Evolutionary conservation across 2,888 invertebrate genomes (phyloP).

Genomic region (Octodonta nipae): DNA sequence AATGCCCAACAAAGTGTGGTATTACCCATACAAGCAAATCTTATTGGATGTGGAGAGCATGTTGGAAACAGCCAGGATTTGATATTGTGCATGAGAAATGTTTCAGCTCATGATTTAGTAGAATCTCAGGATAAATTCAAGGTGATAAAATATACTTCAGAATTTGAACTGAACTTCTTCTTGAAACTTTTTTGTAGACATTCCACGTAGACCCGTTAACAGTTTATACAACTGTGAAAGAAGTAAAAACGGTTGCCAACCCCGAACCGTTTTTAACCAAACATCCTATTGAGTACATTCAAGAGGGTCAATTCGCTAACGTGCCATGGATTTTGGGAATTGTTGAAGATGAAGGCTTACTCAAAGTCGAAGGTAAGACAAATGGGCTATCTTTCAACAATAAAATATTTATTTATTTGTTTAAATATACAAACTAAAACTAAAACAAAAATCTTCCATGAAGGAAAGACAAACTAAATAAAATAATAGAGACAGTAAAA

Average conservation of each 20-base stretch:
- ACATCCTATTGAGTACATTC: conserved; percentile 33
- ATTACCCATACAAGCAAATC: conserved; percentile 30
- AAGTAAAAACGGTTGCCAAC: conserved; percentile 26
- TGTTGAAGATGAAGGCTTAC: conserved; percentile 38
- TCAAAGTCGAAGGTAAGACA: conserved; percentile 36
- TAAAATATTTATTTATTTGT: no score
- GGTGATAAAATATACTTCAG: conserved; percentile 21
- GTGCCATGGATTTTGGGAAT: conserved; percentile 40
- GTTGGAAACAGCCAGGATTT: conserved; percentile 24
- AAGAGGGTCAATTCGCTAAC: conserved; percentile 30
- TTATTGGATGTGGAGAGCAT: conserved; percentile 31
- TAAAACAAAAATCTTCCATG: no score
- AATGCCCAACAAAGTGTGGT: conserved; percentile 20
- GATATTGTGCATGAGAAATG: conserved; percentile 32
- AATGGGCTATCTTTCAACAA: no score
- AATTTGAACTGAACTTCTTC: neutral
- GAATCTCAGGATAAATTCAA: conserved; percentile 36
- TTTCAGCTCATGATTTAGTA: conserved; percentile 31
- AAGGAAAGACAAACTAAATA: no score
- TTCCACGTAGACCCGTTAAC: conserved; percentile 40
- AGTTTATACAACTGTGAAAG: conserved; percentile 37
- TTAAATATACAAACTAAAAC: no score
- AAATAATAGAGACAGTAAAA: no score
- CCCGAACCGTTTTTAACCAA: conserved; percentile 36
- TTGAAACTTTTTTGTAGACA: conserved; percentile 20